Percentiles rank a stretch among this genome's conserved stretches.
Evolutionary conservation across 2,113 vertebrate species (phyloP).

Genomic region (Urocolius indicus): DNA sequence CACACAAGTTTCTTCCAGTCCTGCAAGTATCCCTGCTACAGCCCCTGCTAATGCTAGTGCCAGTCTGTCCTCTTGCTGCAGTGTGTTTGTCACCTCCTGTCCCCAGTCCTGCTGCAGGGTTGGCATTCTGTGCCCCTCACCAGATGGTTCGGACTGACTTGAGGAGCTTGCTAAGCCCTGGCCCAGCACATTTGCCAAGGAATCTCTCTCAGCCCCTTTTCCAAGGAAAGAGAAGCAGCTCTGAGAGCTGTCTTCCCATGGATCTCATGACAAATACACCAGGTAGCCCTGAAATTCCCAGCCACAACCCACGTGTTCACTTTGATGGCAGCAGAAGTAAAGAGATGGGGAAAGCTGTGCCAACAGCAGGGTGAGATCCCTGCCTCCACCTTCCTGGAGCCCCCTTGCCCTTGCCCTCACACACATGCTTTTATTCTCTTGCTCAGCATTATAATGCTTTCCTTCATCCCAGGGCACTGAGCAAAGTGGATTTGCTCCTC

Average conservation of each 20-base stretch:
- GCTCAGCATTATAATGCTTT: fast-evolving
- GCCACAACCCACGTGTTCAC: no score
- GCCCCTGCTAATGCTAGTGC: fast-evolving
- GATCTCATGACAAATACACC: neutral
- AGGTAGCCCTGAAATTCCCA: neutral
- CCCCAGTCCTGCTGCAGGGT: neutral
- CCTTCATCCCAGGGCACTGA: neutral
- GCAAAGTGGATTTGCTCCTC: neutral
- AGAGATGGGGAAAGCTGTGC: neutral
- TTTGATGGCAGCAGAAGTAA: no score
- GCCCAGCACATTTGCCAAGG: no score
- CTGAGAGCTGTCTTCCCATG: neutral
- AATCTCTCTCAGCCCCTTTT: no score
- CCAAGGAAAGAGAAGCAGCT: neutral
- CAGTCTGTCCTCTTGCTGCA: neutral
- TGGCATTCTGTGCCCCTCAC: no score
- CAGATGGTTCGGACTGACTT: fast-evolving
- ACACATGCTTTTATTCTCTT: fast-evolving
- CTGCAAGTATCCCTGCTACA: no score
- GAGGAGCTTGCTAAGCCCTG: neutral
- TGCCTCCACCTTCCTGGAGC: no score
- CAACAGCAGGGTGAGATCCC: neutral
- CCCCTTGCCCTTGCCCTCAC: no score
- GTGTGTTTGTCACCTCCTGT: neutral
- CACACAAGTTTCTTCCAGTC: neutral